A percentile compares a stretch with the other conserved stretches of the same genome.
Conservation (phyloP, 1,140 invertebrate genomes). For the Lasioglossum albipes region DNA sequence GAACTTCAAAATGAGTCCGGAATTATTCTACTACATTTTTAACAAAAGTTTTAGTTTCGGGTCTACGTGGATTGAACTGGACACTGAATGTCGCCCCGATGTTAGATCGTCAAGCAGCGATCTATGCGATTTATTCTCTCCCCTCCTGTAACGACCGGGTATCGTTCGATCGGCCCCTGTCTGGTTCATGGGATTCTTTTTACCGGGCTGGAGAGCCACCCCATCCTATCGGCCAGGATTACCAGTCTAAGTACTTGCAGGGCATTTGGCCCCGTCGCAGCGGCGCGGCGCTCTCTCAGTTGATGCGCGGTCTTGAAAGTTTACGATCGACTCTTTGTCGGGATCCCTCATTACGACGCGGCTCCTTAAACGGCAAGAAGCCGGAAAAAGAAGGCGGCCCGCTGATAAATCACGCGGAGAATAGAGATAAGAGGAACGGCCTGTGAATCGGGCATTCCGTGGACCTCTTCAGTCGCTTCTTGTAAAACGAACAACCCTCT, state of each 20-base stretch:
- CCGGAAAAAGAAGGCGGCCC: conserved; percentile 22
- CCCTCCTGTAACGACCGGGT: no score
- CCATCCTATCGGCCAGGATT: conserved; percentile 56
- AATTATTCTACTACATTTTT: no score
- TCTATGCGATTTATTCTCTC: background rate
- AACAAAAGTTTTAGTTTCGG: no score
- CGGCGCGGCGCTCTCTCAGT: conserved; percentile 18
- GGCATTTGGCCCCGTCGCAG: conserved; percentile 34
- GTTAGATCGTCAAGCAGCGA: background rate
- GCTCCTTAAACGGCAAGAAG: conserved; percentile 39
- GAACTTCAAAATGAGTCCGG: no score
- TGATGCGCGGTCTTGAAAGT: conserved; percentile 42
- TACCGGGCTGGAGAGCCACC: conserved; percentile 36
- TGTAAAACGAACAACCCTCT: conserved; percentile 16
- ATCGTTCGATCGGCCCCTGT: conserved; percentile 15
- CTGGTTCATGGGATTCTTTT: conserved; percentile 29
- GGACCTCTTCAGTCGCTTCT: conserved; percentile 2
- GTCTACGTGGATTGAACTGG: no score
- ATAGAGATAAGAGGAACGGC: conserved; percentile 11
- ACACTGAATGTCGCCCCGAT: background rate
- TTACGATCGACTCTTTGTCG: conserved; percentile 56
- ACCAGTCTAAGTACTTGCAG: conserved; percentile 55
- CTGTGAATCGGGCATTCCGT: conserved; percentile 9
- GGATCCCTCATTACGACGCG: conserved; percentile 33
- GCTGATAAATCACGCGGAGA: conserved; percentile 38